Evolutionary conservation across 1,140 invertebrate genomes (phyloP), one percentile per base, ranked within the genome.

Genomic region (Meteorus sp.): DNA sequence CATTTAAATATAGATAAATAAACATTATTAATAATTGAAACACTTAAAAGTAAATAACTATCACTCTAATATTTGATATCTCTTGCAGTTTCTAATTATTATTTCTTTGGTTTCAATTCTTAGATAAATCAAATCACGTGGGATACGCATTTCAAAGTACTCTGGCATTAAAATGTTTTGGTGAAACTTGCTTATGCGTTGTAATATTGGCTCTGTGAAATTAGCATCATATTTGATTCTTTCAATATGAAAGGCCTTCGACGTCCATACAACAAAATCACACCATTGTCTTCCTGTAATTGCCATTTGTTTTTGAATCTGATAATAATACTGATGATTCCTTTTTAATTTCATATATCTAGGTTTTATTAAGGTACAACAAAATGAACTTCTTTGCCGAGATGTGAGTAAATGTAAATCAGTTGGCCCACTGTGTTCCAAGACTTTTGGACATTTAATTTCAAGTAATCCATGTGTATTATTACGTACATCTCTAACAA

Each of bases 61-160:
- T n/a, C n/a, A n/a, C n/a, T n/a, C n/a, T n/a, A n/a, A n/a, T n/a
- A n/a, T n/a, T n/a, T n/a, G n/a, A n/a, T n/a, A n/a, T n/a, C n/a
- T n/a, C n/a, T n/a, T n/a, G n/a, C n/a, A n/a, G n/a, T n/a, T n/a
- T n/a, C 19, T 39, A 37, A 50, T 56, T 25, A 54, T 17, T 23
- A 19, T 45, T 56, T 56, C 33, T 45, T 45, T 45, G 22, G 43
- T 45, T 45, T 45, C 3, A 3, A 45, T 11, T 45, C 20, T 2
- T 6, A 15, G 43, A 45, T 45, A 45, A 20, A 33, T 33, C 31
- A 64, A 50, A 20, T 43, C 9, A 8, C 65, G 44, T 13, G 59
- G 63, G n/a, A 65, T 59, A 6, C 63, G 45, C 60, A 64, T 64
- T 55, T 64, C 62, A 45, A 66, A 66, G 55, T 62, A 66, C 47